Evolutionary conservation across 53 echinoderm and acorn worm genomes (phyloP), one percentile per base, ranked within the genome.

Genomic region (Paelopatides confundens): DNA sequence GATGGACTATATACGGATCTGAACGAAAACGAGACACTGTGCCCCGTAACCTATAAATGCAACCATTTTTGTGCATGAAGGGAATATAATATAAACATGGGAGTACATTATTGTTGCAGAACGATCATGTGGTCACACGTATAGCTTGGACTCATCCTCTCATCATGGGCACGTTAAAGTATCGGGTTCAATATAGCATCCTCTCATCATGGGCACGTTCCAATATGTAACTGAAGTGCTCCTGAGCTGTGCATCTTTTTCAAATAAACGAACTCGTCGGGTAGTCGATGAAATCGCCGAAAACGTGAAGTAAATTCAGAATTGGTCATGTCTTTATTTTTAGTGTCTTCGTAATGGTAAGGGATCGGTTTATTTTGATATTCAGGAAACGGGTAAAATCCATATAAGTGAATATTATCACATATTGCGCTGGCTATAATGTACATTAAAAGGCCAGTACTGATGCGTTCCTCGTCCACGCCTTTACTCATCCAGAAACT

Each of bases 401-500:
- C 98, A 64, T 89, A 98, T 78, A 98, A 86, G 88, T 95, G 94
- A 18, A 98, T 92, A 69, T 95, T 92, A 5, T 95, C 94, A 65
- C 98, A 98, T 48, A 98, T 85, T 14, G 89, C 89, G 65, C 93
- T 92, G 12, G 98, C 95, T 37, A 98, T 86, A 82, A 92, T 98
- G 92, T 96, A 95, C 98, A 98, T 95, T 29, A 98, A 85, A 23
- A 98, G 93, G 8, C 98, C 98, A 4, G 98, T 98, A 87, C 98
- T 98, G 48, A 98, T 94, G 3, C 98, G 85, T 71, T 92, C 92
- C 63, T 95, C 98, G 47, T 95, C 95, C 18, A 98, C 88, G 6
- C 94, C 96, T 40, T 95, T 89, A 11, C 96, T 94, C 62, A 84
- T 82, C 98, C 98, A 98, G 87, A 90, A 98, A 67, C 98, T 98